These are phyloP conservation scores for Heterocephalus glaber DNA, from an alignment of 2,113 vertebrate species.

Conservation along the genomic window DNA sequence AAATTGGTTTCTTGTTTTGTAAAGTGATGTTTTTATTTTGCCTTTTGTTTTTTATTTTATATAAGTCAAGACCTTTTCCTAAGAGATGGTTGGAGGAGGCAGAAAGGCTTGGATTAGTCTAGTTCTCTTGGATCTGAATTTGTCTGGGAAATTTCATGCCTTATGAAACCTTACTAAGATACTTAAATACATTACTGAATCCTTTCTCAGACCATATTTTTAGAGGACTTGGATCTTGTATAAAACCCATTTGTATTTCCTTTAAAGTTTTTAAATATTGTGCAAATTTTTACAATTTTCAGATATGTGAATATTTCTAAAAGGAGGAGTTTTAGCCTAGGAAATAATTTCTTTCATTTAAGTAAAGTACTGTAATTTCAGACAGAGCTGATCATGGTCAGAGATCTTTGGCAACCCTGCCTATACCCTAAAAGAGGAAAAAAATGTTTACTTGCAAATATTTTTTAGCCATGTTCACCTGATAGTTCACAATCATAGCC, in stretches of 20 bases:
- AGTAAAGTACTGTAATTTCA: constrained; percentile 15
- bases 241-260: constrained; percentile 43
- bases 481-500: neutral
- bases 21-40: constrained; percentile 51
- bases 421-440: neutral
- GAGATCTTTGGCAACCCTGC: neutral
- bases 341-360: constrained; percentile 46
- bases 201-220: constrained; percentile 26
- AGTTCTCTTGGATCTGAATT: constrained; percentile 51
- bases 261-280: constrained; percentile 53
- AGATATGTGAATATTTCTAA: neutral
- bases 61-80: constrained; percentile 4
- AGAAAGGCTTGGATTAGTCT: constrained; percentile 13
- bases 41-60: constrained; percentile 37
- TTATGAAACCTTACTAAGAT: neutral
- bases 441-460: neutral
- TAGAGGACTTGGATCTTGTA: neutral
- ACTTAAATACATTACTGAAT: constrained; percentile 30
- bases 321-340: constrained; percentile 31
- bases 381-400: neutral
- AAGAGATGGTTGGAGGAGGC: constrained; percentile 8
- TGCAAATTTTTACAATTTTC: neutral
- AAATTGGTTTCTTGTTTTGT: constrained; percentile 35
- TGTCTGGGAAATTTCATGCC: neutral
- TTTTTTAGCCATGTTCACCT: neutral